Conservation (phyloP, 2,888 invertebrate species). For the Brassicogethes aeneus region DNA sequence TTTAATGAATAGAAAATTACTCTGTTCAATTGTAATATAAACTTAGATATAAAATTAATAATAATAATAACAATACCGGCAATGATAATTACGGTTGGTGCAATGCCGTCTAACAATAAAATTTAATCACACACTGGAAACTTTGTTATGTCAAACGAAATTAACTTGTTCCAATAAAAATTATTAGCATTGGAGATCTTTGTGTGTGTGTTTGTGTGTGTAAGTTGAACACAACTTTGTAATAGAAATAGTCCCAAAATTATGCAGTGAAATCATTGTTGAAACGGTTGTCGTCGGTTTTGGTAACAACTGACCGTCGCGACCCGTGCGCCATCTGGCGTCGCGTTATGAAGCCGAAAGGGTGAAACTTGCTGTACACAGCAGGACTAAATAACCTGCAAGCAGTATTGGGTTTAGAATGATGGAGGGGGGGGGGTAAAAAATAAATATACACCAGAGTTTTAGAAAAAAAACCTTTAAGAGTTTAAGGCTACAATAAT, state of each 20-base stretch:
- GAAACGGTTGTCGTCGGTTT: not conserved
- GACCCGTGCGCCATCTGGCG: not conserved
- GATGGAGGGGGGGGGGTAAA: not conserved
- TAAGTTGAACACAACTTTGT: conserved; percentile 3
- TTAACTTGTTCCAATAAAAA: conserved; percentile 1
- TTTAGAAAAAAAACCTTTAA: too few relatives aligned
- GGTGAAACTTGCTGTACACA: not conserved
- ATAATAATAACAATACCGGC: too few relatives aligned
- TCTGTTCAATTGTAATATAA: too few relatives aligned
- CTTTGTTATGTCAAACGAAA: conserved; percentile 2
- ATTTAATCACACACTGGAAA: conserved; percentile 2
- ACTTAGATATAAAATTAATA: too few relatives aligned
- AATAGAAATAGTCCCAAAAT: conserved; percentile 5
- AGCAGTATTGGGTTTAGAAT: not conserved
- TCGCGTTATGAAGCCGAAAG: not conserved
- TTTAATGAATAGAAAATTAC: too few relatives aligned
- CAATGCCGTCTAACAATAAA: conserved; percentile 3
- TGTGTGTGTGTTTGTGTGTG: too few relatives aligned
- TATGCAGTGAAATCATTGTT: not conserved
- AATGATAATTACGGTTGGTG: too few relatives aligned
- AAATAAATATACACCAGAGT: too few relatives aligned
- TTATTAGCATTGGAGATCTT: not conserved
- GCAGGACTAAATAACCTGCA: not conserved
- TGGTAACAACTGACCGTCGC: not conserved
- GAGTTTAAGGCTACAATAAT: too few relatives aligned